Conservation (phyloP, 2,888 invertebrate species). For the Pachydiplax longipennis region DNA sequence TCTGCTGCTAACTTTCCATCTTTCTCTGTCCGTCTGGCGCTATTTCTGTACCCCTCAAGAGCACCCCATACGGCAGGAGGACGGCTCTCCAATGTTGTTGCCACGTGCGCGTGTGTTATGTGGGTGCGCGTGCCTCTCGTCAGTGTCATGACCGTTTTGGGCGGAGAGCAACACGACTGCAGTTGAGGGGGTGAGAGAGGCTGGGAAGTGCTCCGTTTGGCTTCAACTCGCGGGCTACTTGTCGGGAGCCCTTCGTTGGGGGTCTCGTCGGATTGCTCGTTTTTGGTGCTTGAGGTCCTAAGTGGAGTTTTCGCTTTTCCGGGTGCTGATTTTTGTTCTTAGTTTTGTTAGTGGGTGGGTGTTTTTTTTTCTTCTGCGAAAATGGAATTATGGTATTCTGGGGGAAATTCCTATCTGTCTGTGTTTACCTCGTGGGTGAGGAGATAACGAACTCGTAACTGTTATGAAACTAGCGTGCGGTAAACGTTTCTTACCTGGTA, state of each 20-base stretch:
- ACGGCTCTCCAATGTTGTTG: not conserved
- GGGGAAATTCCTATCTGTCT: too few relatives aligned
- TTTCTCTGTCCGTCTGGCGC: not conserved
- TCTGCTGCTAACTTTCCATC: not conserved
- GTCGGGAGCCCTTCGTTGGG: not conserved
- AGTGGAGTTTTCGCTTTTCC: too few relatives aligned
- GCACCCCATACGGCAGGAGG: not conserved
- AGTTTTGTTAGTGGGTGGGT: too few relatives aligned
- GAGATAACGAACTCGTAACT: too few relatives aligned
- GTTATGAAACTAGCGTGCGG: too few relatives aligned
- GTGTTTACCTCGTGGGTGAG: too few relatives aligned
- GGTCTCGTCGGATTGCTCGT: not conserved
- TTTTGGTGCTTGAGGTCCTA: not conserved
- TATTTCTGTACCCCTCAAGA: not conserved
- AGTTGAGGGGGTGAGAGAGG: not conserved
- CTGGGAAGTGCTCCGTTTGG: not conserved
- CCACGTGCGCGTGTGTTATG: not conserved
- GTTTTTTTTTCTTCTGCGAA: too few relatives aligned
- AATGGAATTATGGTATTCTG: too few relatives aligned
- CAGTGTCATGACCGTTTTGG: not conserved
- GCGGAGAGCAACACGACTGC: not conserved
- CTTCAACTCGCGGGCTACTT: not conserved
- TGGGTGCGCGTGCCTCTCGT: slow-evolving; percentile 6
- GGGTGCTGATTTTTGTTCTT: too few relatives aligned
- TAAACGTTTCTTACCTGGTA: too few relatives aligned